Conservation (phyloP, 2,888 invertebrate genomes). For the Ormyrus labotus region DNA sequence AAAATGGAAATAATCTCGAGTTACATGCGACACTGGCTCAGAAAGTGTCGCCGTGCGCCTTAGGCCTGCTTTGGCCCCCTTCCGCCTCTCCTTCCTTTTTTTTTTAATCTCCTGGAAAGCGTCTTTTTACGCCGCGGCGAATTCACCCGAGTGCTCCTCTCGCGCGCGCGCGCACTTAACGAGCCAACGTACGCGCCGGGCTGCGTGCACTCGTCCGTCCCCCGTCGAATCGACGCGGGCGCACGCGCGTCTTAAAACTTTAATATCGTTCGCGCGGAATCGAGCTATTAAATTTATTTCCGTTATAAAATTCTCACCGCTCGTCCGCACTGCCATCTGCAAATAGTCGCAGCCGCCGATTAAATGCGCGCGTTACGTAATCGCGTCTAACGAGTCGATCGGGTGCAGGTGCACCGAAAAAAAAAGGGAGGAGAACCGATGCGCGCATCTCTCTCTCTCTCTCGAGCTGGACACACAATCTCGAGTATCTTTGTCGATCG, state of each 20-base stretch:
- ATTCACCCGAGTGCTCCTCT: slow-evolving; percentile 47
- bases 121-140: slow-evolving; percentile 49
- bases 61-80: slow-evolving; percentile 25
- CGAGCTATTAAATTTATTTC: too few relatives aligned
- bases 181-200: slow-evolving; percentile 18
- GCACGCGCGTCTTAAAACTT: neutral
- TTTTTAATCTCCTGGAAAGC: slow-evolving; percentile 56
- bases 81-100: slow-evolving; percentile 55
- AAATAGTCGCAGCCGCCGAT: neutral
- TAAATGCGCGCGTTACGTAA: neutral
- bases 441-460: neutral
- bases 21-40: slow-evolving; percentile 63
- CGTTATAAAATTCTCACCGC: too few relatives aligned
- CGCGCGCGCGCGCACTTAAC: slow-evolving; percentile 32
- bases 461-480: slow-evolving; percentile 1
- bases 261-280: neutral
- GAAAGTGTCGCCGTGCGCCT: slow-evolving; percentile 54
- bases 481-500: slow-evolving; percentile 15
- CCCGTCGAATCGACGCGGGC: neutral
- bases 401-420: slow-evolving; percentile 1
- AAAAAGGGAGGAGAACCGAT: neutral
- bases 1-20: slow-evolving; percentile 69
- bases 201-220: too few relatives aligned
- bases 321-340: too few relatives aligned
- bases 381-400: slow-evolving; percentile 13